Evolutionary conservation across 2,113 vertebrate species (phyloP).

Genomic region (Nesoenas mayeri): DNA sequence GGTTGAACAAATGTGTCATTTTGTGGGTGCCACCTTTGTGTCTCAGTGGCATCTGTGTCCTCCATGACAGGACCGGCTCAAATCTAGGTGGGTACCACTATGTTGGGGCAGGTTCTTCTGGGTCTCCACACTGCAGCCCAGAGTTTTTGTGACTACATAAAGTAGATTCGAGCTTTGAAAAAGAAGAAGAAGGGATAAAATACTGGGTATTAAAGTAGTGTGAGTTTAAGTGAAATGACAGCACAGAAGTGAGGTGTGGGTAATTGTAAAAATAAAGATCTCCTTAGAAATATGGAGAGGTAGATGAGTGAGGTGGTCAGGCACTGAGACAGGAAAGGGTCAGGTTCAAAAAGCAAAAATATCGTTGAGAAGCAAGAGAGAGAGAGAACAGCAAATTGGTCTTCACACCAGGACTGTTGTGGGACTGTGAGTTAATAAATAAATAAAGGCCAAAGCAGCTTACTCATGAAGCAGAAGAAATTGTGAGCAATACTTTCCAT

Average conservation of each 20-base stretch:
- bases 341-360: not conserved
- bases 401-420: not conserved
- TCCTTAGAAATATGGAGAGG: not conserved
- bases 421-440: conserved; percentile 45
- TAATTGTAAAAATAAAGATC: not conserved
- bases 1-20: not conserved
- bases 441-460: conserved; percentile 53
- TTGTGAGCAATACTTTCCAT: conserved; percentile 39
- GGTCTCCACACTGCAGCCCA: not conserved
- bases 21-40: not conserved
- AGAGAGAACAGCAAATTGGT: not conserved
- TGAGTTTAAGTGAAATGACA: not conserved
- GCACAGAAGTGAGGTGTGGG: not conserved
- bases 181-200: not conserved
- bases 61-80: not conserved
- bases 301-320: not conserved
- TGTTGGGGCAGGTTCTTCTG: not conserved
- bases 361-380: not conserved
- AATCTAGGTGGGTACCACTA: accelerated
- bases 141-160: not conserved
- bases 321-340: not conserved
- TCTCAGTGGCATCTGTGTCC: not conserved
- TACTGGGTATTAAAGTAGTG: not conserved
- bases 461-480: conserved; percentile 54
- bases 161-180: not conserved